phyloP scores from a whole-genome alignment of 2,888 invertebrate genomes.

The Melipona bicolor region DNA sequence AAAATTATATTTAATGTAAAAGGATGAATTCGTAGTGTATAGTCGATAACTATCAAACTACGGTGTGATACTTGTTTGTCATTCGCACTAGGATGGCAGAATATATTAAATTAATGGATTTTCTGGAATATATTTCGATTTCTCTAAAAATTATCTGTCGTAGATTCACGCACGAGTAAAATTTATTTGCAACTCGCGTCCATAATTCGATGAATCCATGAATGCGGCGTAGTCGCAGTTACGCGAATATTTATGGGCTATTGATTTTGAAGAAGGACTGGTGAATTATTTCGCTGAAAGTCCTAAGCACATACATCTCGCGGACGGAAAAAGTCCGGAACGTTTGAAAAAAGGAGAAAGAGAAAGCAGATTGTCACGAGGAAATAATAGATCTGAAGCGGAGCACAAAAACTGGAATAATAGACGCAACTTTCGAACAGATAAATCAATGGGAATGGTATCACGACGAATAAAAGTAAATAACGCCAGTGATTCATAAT shows the following conservation, averaged over 20 bases:
- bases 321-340: conserved; percentile 38
- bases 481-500: conserved; percentile 71
- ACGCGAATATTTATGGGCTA: conserved; percentile 43
- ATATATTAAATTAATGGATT: background rate
- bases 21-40: background rate
- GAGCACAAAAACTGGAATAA: conserved; percentile 69
- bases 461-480: conserved; percentile 70
- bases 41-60: background rate
- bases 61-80: background rate
- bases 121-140: background rate
- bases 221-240: background rate
- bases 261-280: conserved; percentile 44
- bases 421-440: conserved; percentile 68
- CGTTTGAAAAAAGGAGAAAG: conserved; percentile 36
- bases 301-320: conserved; percentile 39
- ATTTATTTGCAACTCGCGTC: background rate
- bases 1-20: too few species aligned
- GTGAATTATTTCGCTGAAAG: conserved; percentile 51
- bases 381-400: conserved; percentile 63
- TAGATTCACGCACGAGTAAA: background rate
- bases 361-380: conserved; percentile 65
- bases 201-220: conserved; percentile 30
- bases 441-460: conserved; percentile 69
- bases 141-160: background rate
- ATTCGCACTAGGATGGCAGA: background rate